phyloP scores from a whole-genome alignment of 2,113 vertebrate genomes.

The Pterocles gutturalis region DNA sequence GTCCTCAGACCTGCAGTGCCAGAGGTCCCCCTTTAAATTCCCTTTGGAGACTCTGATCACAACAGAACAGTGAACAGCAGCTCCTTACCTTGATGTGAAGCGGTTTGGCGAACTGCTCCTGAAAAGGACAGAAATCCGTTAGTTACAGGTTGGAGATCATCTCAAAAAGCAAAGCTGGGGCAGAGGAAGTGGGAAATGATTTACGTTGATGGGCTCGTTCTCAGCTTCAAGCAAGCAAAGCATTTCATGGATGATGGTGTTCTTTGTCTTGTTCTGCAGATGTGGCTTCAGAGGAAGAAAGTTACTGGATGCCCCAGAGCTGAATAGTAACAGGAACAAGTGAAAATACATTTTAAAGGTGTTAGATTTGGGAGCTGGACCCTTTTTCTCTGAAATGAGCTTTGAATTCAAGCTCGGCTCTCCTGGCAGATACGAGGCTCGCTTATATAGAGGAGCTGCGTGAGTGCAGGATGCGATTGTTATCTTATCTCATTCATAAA shows the following conservation, averaged over 20 bases:
- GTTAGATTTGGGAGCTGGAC: not conserved
- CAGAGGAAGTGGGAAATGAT: rapidly evolving
- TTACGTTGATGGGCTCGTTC: rapidly evolving
- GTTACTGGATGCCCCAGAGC: not conserved
- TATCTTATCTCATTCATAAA: slow-evolving; percentile 44
- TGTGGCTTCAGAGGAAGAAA: not conserved
- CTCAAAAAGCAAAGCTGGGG: not conserved
- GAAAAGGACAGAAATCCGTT: not conserved
- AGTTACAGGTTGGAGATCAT: not conserved
- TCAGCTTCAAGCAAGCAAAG: not conserved
- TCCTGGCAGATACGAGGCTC: not conserved
- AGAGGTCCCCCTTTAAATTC: rapidly evolving
- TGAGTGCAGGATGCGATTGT: not conserved
- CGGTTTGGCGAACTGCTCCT: rapidly evolving
- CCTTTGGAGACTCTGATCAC: not conserved
- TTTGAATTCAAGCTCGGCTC: not conserved
- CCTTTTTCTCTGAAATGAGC: not conserved
- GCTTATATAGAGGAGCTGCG: slow-evolving; percentile 26
- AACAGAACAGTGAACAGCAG: not conserved
- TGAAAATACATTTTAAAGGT: not conserved
- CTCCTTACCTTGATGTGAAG: not conserved
- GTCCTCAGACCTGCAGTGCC: not conserved
- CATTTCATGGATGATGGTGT: not conserved
- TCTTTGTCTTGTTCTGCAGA: not conserved
- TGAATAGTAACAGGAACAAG: not conserved